These are phyloP conservation scores for Ceratina calcarata DNA, from an alignment of 1,140 invertebrate species.

Conservation along the genomic window DNA sequence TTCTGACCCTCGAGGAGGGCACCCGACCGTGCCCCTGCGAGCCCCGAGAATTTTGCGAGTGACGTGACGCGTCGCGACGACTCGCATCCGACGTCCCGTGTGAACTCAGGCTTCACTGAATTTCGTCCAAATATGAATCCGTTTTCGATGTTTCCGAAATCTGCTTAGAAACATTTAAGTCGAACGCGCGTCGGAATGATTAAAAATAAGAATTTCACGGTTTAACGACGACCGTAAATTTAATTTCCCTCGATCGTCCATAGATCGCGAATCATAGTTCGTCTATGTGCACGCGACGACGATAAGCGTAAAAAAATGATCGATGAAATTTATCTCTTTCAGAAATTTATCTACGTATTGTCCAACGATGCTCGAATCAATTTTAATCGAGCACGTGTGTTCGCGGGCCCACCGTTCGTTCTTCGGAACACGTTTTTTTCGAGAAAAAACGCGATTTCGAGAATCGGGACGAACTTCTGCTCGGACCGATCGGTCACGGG, in stretches of 20 bases:
- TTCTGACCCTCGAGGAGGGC: slow-evolving; percentile 30
- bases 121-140: not conserved
- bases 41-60: slow-evolving; percentile 39
- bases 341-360: slow-evolving; percentile 28
- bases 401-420: not conserved
- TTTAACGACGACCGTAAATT: too few species aligned
- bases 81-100: slow-evolving; percentile 14
- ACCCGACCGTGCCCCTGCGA: slow-evolving; percentile 42
- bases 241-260: too few species aligned
- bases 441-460: slow-evolving; percentile 14
- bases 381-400: slow-evolving; percentile 32
- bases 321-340: slow-evolving; percentile 1
- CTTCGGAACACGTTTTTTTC: not conserved
- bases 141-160: not conserved
- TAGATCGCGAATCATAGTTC: too few species aligned
- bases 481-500: slow-evolving; percentile 48
- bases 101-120: not conserved
- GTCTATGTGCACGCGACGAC: too few species aligned
- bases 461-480: slow-evolving; percentile 13
- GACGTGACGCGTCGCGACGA: slow-evolving; percentile 43
- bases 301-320: not conserved
- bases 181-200: too few species aligned
- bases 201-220: too few species aligned
- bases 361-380: slow-evolving; percentile 19
- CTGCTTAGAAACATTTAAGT: not conserved